Conservation (phyloP, 2,888 invertebrate genomes). For the Caenorhabditis sulstoni region DNA sequence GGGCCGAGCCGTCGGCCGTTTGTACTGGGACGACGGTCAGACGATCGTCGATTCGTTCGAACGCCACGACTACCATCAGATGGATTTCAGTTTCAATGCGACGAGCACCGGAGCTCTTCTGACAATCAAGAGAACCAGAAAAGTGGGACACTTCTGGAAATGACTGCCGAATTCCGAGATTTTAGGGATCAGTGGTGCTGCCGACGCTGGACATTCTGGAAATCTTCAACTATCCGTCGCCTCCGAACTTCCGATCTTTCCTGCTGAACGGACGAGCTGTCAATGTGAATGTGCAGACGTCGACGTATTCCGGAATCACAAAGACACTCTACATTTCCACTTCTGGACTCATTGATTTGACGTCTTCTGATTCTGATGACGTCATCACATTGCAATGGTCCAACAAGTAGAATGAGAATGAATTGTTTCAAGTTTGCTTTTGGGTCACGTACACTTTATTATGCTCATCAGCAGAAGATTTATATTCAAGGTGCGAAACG, state of each 20-base stretch:
- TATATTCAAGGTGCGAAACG: neutral
- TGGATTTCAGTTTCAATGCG: conserved; percentile 36
- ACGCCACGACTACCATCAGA: conserved; percentile 44
- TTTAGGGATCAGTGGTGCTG: conserved; percentile 16
- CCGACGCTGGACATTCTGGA: conserved; percentile 70
- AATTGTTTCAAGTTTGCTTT: neutral
- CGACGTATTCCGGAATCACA: conserved; percentile 49
- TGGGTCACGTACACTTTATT: conserved; percentile 39
- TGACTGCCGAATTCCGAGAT: neutral
- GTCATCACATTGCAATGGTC: conserved; percentile 43
- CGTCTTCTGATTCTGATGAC: conserved; percentile 15
- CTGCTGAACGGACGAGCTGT: conserved; percentile 62
- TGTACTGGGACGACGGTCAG: conserved; percentile 79
- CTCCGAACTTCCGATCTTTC: conserved; percentile 66
- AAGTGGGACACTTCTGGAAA: conserved; percentile 2
- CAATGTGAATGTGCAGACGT: conserved; percentile 53
- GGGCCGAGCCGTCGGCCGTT: conserved; percentile 57
- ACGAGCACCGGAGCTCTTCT: conserved; percentile 19
- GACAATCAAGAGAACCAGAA: conserved; percentile 23
- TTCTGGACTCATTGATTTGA: conserved; percentile 37
- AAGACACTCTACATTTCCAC: conserved; percentile 51
- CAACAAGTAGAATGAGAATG: conserved; percentile 6
- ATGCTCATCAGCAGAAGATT: conserved; percentile 22
- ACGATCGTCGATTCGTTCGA: conserved; percentile 61
- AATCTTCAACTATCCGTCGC: conserved; percentile 66